Base-by-base conservation (phyloP, 2,797 vertebrate species). In the Glossophaga mutica region DNA sequence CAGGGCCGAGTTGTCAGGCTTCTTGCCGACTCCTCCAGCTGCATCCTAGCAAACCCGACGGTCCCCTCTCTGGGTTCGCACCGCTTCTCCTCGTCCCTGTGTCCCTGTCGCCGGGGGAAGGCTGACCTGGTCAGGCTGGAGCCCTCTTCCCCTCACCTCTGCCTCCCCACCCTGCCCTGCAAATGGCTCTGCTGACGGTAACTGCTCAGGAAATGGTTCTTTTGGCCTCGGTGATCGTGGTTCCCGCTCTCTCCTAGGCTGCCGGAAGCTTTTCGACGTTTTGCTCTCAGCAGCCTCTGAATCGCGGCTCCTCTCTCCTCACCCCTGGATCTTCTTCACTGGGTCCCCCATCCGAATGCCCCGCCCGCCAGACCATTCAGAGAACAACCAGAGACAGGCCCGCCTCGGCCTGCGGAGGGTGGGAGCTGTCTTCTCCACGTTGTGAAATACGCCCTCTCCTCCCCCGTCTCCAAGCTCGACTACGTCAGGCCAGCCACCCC, bases 41-140 rank as follows among this genome's bases (percentile, higher is more conserved):
- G 6, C 0, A 0, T 11, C 55, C 46, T 14, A 9, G 29, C 24
- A 6, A 52, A 26, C 14, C 22, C 0, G 21, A 1, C n/a, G 9
- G 22, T 32, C 71, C 14, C 21, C 24, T 42, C 46, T 65, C 52
- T n/a, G 37, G 46, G 29, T 42, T 78, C 15, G 8, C 37, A 3
- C 2, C 32, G 11, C 22, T n/a, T 82, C 67, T 59, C 21, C 14
- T 67, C 0, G 4, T 39, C 4, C 57, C 59, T 37, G 39, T n/a
- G n/a, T n/a, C n/a, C n/a, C n/a, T n/a, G n/a, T n/a, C n/a, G n/a
- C n/a, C n/a, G n/a, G 4, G 9, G 29, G 11, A 46, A 1, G 14
- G 11, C 1, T 6, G 48, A 12, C 21, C 29, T 46, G 6, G 16
- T 42, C 22, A 11, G 26, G 6, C 14, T 32, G 8, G n/a, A 29